Percentiles rank a stretch among this genome's conserved stretches.
phyloP scores from a whole-genome alignment of 2,797 vertebrate species.

The Chanos chanos region DNA sequence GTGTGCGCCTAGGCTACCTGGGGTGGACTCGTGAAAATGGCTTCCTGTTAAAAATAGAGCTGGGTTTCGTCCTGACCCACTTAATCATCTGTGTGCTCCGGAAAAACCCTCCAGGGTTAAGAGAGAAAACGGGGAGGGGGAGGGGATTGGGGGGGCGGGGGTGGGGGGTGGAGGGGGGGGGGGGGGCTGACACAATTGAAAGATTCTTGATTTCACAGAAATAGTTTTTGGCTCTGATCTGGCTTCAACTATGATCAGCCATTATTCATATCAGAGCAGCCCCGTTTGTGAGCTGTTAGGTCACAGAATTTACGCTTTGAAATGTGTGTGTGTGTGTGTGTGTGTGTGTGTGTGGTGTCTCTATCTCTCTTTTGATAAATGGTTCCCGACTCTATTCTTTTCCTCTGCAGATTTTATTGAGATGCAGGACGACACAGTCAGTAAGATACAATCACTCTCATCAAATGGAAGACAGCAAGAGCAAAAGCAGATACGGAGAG shows the following conservation, averaged over 20 bases:
- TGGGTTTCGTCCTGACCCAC: constrained; percentile 60
- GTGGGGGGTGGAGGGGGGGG: not conserved
- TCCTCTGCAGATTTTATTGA: constrained; percentile 46
- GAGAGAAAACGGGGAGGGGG: not conserved
- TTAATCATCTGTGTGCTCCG: constrained; percentile 63
- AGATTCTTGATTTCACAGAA: constrained; percentile 36
- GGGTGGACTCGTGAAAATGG: constrained; percentile 58
- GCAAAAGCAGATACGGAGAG: constrained; percentile 47
- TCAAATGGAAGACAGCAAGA: constrained; percentile 32
- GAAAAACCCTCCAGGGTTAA: constrained; percentile 56
- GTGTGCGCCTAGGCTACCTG: constrained; percentile 39
- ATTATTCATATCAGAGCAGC: constrained; percentile 22
- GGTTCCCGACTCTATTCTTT: constrained; percentile 43
- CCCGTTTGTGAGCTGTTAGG: not conserved
- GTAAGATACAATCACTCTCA: constrained; percentile 54
- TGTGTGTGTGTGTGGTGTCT: not conserved
- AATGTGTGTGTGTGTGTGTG: constrained; percentile 9
- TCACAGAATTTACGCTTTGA: constrained; percentile 1
- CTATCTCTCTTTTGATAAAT: constrained; percentile 38
- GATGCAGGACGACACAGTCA: constrained; percentile 54
- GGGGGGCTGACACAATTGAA: constrained; percentile 37
- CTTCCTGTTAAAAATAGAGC: constrained; percentile 67
- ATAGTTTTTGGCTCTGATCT: constrained; percentile 21
- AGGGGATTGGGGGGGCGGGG: not conserved
- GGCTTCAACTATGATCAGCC: constrained; percentile 15